Evolutionary conservation across 30 jellyfish, hydroid and myxozoan species (phyloP).

Genomic region (Euphysa ruthae): DNA sequence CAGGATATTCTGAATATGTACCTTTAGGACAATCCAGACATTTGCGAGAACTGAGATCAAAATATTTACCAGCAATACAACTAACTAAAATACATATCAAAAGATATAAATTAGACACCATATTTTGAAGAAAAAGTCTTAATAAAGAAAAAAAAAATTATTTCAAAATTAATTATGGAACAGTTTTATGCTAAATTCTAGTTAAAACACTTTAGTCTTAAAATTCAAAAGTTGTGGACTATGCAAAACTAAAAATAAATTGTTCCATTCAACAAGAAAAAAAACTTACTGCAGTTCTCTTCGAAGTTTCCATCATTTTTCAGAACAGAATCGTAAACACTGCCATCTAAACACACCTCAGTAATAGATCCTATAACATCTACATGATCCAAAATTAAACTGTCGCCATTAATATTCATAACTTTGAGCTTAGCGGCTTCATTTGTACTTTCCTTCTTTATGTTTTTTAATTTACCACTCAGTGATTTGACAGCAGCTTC

Average conservation of each 20-base stretch:
- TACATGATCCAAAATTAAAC: conserved; percentile 43
- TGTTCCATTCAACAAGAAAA: too few relatives aligned
- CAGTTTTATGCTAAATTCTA: too few relatives aligned
- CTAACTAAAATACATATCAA: conserved; percentile 38
- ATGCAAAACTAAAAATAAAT: too few relatives aligned
- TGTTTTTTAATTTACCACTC: conserved; percentile 4
- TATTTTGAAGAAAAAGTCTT: too few relatives aligned
- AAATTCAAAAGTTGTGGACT: too few relatives aligned
- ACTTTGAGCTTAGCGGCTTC: conserved; percentile 48
- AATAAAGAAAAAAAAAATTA: too few relatives aligned
- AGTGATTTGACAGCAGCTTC: conserved; percentile 21
- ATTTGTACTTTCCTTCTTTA: conserved; percentile 16
- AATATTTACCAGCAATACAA: conserved; percentile 87
- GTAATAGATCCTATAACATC: conserved; percentile 73
- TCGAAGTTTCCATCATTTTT: conserved; percentile 11
- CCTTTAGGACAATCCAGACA: conserved; percentile 88
- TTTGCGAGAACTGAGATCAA: conserved; percentile 13
- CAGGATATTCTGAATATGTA: conserved; percentile 76
- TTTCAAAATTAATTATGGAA: too few relatives aligned
- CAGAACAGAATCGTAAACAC: conserved; percentile 36
- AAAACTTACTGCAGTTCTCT: conserved; percentile 47
- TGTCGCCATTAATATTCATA: conserved; percentile 59
- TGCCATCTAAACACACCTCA: conserved; percentile 75
- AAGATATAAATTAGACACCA: too few relatives aligned
- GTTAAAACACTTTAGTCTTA: too few relatives aligned